Conservation (phyloP, 2,113 vertebrate species). For the Rhinolophus sinicus region DNA sequence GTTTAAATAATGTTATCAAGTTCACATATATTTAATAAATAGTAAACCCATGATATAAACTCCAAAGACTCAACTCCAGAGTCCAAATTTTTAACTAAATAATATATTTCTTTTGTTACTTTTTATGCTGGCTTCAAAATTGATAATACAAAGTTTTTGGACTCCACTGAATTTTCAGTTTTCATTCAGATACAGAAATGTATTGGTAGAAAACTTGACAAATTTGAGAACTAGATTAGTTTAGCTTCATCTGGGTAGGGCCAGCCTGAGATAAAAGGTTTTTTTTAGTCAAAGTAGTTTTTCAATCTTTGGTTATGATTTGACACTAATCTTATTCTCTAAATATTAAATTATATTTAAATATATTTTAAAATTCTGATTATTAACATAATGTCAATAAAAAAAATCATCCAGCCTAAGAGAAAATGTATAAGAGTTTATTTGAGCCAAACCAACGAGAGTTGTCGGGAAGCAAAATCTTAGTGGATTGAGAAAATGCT, state of each 20-base stretch:
- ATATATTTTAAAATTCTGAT: neutral
- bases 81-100: neutral
- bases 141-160: neutral
- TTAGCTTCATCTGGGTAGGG: neutral
- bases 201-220: neutral
- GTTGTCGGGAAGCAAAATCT: too few relatives aligned
- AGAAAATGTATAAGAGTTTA: too few relatives aligned
- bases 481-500: too few relatives aligned
- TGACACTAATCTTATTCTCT: neutral
- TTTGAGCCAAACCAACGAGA: too few relatives aligned
- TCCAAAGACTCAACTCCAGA: neutral
- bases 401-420: too few relatives aligned
- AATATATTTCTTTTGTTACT: neutral
- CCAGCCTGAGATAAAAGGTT: neutral
- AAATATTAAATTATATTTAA: neutral
- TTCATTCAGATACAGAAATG: neutral
- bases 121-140: neutral
- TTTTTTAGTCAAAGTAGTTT: neutral
- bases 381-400: neutral
- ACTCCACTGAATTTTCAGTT: neutral
- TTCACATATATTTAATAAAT: neutral
- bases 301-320: neutral
- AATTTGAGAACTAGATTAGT: neutral
- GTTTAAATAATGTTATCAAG: neutral
- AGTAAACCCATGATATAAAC: neutral